Evolutionary conservation across 53 echinoderm and acorn worm genomes (phyloP), one percentile per base, ranked within the genome.

Genomic region (Mesocentrotus franciscanus): DNA sequence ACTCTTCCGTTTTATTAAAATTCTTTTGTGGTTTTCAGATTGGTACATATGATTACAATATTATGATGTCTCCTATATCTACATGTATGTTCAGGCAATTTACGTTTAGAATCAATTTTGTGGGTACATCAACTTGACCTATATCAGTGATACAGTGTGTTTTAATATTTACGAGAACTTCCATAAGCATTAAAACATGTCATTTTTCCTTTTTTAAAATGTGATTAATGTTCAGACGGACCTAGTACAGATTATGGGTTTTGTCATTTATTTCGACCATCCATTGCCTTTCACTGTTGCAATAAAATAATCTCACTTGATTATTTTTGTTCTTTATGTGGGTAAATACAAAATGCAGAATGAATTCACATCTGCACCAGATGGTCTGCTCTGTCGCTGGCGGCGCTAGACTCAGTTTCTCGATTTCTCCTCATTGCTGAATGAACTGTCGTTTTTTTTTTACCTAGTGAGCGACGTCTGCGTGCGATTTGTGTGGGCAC

Each of bases 371-470:
- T 68, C 92, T 92, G 92, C 22, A 39, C 62, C 70, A 70, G 71
- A 36, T 68, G 92, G 62, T 70, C 1, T 11, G 57, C 10, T 22
- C 34, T 66, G 92, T 66, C 92, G 92, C 92, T 92, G 92, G 70
- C 92, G 92, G 92, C 92, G 92, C 92, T 92, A 66, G 92, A 90
- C 90, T 60, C 60, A 36, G 35, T 92, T 64, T 18, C 92, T 70
- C 34, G 62, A 36, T 64, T 70, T 66, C 33, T 9, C 10, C 26
- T 55, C 85, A 49, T 49, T 85, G 39, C 36, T 85, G n/a, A 85
- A 18, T 83, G 34, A 83, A 35, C 35, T 83, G 9, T 22, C 55
- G 20, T 85, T 49, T 49, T 85, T 14, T 85, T 85, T 18, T 83
- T 8, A 24, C 68, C 68, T 24, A 61, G 61, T 17, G 61, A 49